Conservation (phyloP, 2,113 vertebrate genomes). For the Lophius piscatorius region DNA sequence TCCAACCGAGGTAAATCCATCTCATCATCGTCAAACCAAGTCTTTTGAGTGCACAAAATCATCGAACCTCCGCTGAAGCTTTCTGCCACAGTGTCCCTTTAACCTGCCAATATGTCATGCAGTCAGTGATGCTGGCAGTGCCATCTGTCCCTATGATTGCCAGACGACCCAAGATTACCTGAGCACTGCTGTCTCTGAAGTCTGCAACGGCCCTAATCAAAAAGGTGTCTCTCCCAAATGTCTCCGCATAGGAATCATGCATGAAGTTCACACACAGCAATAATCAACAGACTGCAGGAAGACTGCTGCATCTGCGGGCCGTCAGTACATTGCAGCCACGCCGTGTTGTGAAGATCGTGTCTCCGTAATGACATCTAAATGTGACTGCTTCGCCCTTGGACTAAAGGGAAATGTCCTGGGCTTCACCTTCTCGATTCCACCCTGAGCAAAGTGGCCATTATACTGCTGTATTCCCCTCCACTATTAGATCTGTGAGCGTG, state of each 20-base stretch:
- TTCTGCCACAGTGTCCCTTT: constrained; percentile 31
- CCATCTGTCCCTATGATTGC: constrained; percentile 53
- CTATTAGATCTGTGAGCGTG: constrained; percentile 53
- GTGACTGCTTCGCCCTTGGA: constrained; percentile 43
- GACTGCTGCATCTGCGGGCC: constrained; percentile 13
- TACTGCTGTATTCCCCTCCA: constrained; percentile 53
- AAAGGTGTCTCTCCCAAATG: not conserved
- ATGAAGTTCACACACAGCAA: too few relatives aligned
- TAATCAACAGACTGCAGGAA: constrained; percentile 4
- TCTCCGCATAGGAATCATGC: not conserved
- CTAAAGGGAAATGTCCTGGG: constrained; percentile 65
- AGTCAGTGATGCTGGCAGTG: constrained; percentile 16
- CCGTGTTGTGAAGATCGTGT: constrained; percentile 60
- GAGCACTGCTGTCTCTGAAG: constrained; percentile 6
- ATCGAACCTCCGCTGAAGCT: constrained; percentile 11
- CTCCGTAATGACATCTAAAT: constrained; percentile 64
- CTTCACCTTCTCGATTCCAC: constrained; percentile 64
- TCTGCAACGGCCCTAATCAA: constrained; percentile 9
- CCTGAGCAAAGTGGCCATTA: constrained; percentile 78
- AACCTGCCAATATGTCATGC: constrained; percentile 27
- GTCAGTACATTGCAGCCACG: constrained; percentile 34
- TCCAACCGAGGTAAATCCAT: constrained; percentile 1
- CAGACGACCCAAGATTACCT: constrained; percentile 24
- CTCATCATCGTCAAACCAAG: not conserved
- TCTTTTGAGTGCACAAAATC: not conserved